Conservation (phyloP, 2,113 vertebrate genomes). For the Oreochromis tanganicae region DNA sequence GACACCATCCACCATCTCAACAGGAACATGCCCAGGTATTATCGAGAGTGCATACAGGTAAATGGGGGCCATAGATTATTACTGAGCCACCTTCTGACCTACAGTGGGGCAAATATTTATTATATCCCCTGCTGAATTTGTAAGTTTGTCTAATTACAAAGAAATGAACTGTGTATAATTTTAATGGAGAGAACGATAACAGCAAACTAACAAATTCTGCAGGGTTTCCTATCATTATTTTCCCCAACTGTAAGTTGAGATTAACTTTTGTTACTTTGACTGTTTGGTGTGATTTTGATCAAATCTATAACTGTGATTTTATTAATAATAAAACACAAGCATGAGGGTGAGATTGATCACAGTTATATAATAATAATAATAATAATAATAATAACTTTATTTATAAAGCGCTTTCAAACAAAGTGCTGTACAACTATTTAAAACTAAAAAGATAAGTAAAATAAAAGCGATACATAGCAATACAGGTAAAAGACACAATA, state of each 20-base stretch:
- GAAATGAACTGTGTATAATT: neutral
- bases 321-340: neutral
- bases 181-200: neutral
- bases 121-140: neutral
- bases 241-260: neutral
- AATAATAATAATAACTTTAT: too few species aligned
- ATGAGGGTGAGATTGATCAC: fast-evolving
- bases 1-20: neutral
- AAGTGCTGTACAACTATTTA: too few species aligned
- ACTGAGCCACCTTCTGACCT: neutral
- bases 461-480: too few species aligned
- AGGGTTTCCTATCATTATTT: neutral
- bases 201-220: neutral
- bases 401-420: too few species aligned
- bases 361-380: too few species aligned
- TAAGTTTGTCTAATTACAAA: neutral
- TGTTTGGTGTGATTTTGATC: neutral
- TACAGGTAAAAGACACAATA: too few species aligned
- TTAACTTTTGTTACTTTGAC: neutral
- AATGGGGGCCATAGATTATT: neutral
- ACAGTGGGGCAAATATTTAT: neutral
- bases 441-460: too few species aligned
- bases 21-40: neutral
- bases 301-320: neutral
- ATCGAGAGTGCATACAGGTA: neutral